phyloP scores from a whole-genome alignment of 2,797 vertebrate species.

The Microhierax caerulescens region DNA sequence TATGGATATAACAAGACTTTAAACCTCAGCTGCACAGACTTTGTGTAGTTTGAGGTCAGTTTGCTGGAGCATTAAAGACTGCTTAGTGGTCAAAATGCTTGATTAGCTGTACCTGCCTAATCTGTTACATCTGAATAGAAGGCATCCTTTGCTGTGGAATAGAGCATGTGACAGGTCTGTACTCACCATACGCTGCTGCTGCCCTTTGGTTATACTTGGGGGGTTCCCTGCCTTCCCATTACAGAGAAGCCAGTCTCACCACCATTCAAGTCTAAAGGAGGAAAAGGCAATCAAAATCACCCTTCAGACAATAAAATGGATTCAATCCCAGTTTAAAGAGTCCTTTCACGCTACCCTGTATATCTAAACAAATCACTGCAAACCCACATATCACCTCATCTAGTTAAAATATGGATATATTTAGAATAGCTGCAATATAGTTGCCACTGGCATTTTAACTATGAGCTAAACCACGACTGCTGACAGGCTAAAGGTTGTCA shows the following conservation, averaged over 20 bases:
- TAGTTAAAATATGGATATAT: constrained; percentile 30
- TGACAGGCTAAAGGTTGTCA: constrained; percentile 45
- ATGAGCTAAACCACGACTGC: background rate
- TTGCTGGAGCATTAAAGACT: constrained; percentile 19
- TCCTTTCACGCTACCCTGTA: background rate
- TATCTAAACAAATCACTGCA: constrained; percentile 27
- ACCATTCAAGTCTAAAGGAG: background rate
- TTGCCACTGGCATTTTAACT: constrained; percentile 8
- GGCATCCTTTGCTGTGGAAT: background rate
- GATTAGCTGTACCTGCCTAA: background rate
- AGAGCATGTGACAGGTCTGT: background rate
- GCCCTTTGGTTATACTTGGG: background rate
- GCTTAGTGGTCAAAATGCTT: constrained; percentile 1
- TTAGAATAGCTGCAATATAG: background rate
- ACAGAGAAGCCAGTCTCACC: background rate
- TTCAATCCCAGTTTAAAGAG: background rate
- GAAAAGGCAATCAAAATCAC: constrained; percentile 14
- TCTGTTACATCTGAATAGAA: constrained; percentile 31
- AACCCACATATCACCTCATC: background rate
- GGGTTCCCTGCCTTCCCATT: background rate
- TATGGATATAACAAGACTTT: background rate
- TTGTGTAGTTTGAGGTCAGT: background rate
- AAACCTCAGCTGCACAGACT: background rate
- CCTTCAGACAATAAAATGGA: background rate
- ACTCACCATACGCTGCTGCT: background rate